These are phyloP conservation scores for Troglohyphantes excavatus DNA, from an alignment of 2,888 invertebrate species.

Conservation along the genomic window DNA sequence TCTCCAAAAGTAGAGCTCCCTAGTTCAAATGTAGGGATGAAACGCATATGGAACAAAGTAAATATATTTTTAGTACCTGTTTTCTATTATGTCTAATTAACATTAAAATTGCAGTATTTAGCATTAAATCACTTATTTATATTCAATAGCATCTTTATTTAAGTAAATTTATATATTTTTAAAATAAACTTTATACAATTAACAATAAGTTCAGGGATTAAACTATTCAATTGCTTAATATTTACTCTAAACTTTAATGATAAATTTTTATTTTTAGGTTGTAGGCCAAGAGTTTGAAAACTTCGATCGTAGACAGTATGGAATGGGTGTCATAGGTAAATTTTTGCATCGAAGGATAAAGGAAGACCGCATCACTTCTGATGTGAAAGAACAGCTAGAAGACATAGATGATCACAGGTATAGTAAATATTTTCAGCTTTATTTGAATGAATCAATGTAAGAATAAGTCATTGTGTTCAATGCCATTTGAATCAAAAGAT, in stretches of 20 bases:
- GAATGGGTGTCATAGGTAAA: conserved; percentile 91
- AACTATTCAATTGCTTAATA: too few species aligned
- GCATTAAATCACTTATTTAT: too few species aligned
- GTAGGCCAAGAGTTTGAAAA: conserved; percentile 94
- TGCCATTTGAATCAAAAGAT: too few species aligned
- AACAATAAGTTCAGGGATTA: too few species aligned
- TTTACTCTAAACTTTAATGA: too few species aligned
- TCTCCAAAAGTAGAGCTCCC: conserved; percentile 69
- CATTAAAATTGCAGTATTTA: too few species aligned
- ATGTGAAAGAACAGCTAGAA: conserved; percentile 89
- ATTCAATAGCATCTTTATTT: not conserved
- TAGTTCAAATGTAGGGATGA: conserved; percentile 76
- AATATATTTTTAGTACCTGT: not conserved
- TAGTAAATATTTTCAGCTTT: not conserved
- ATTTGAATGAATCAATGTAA: too few species aligned
- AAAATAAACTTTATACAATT: not conserved
- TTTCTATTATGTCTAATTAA: too few species aligned
- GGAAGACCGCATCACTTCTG: conserved; percentile 85
- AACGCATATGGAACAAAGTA: conserved; percentile 78
- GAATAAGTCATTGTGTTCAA: too few species aligned
- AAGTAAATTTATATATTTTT: not conserved
- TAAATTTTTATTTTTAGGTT: conserved; percentile 82
- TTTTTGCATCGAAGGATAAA: conserved; percentile 87
- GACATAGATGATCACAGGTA: conserved; percentile 92
- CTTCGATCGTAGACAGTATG: conserved; percentile 92